phyloP scores from a whole-genome alignment of 2,113 vertebrate species.

The Scalopus aquaticus region DNA sequence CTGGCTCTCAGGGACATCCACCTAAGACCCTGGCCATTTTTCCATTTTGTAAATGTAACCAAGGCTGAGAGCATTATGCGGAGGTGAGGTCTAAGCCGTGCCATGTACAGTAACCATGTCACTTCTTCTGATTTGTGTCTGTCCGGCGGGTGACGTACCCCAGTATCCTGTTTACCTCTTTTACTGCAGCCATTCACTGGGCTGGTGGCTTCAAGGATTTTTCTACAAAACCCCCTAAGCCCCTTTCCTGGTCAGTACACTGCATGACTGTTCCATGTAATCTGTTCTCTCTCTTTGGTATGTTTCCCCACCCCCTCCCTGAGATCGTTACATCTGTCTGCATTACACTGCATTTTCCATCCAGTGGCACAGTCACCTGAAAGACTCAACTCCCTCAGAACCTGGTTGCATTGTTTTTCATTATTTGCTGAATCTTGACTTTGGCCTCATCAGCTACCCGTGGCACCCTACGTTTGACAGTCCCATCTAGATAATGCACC shows the following conservation, averaged over 20 bases:
- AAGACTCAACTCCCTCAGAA: constrained; percentile 47
- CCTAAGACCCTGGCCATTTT: neutral
- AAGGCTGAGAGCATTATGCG: constrained; percentile 50
- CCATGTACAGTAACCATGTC: constrained; percentile 62
- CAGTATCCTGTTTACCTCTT: constrained; percentile 80
- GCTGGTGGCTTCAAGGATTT: constrained; percentile 81
- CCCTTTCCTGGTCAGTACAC: constrained; percentile 76
- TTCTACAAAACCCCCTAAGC: constrained; percentile 76
- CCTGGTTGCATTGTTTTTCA: neutral
- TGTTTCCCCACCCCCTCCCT: constrained; percentile 54
- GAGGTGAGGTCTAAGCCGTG: constrained; percentile 58
- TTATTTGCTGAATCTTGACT: constrained; percentile 48
- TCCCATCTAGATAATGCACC: constrained; percentile 11
- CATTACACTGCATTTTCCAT: constrained; percentile 30
- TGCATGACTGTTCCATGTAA: constrained; percentile 77
- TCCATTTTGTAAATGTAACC: neutral
- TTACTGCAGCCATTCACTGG: constrained; percentile 83
- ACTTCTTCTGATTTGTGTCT: constrained; percentile 81
- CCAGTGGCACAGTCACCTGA: constrained; percentile 45
- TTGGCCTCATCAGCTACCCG: constrained; percentile 72
- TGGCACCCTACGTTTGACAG: constrained; percentile 61
- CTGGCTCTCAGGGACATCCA: constrained; percentile 63
- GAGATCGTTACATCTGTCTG: constrained; percentile 52
- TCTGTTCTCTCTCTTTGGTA: constrained; percentile 72
- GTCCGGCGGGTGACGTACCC: constrained; percentile 72